These are phyloP conservation scores for Cheilosia pagana DNA, from an alignment of 2,888 invertebrate species.

Conservation along the genomic window DNA sequence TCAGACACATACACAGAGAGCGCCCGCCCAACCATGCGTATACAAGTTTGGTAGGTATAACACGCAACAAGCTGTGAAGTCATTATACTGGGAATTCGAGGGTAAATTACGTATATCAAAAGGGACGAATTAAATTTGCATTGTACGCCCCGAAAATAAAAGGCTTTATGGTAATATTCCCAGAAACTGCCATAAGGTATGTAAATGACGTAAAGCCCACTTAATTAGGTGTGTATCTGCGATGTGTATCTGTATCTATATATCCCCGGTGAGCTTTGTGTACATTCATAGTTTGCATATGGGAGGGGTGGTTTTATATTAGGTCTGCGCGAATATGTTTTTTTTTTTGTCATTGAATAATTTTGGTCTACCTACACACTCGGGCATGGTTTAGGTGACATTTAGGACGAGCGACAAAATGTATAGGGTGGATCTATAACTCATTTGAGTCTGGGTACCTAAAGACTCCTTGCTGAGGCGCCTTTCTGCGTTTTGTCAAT, in stretches of 20 bases:
- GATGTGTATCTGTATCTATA: too few relatives aligned
- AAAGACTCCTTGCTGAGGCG: neutral
- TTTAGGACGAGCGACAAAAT: neutral
- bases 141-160: constrained; percentile 57
- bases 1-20: neutral
- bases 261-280: constrained; percentile 6
- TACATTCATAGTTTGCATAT: constrained; percentile 37
- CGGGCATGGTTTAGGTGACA: constrained; percentile 5
- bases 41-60: constrained; percentile 3
- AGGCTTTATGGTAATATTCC: constrained; percentile 40
- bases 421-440: neutral
- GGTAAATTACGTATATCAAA: constrained; percentile 47
- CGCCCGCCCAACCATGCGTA: neutral
- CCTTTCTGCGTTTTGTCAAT: neutral
- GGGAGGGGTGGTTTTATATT: constrained; percentile 10
- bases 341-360: constrained; percentile 14
- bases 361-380: neutral
- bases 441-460: neutral
- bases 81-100: constrained; percentile 47
- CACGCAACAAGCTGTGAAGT: constrained; percentile 52
- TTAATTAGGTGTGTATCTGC: constrained; percentile 31
- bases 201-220: constrained; percentile 43
- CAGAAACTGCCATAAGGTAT: constrained; percentile 45
- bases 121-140: constrained; percentile 70
- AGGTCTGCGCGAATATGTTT: constrained; percentile 1